Evolutionary conservation across 1,140 invertebrate species (phyloP).

Genomic region (Anoplolepis gracilipes): DNA sequence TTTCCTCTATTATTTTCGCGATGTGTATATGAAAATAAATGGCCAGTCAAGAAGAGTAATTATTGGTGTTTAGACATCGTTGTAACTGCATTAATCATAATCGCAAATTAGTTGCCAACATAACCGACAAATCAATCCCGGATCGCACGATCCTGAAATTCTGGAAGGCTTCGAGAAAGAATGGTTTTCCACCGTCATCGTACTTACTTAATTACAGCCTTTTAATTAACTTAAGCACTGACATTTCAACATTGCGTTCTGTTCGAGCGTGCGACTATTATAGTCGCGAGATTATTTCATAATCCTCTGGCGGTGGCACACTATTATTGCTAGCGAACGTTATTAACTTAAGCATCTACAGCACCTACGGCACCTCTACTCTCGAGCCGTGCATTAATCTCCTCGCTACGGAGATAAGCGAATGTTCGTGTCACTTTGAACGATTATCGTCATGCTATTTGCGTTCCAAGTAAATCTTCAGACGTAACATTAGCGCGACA

Average conservation of each 20-base stretch:
- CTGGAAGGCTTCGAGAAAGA: neutral
- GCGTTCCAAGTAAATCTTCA: constrained; percentile 66
- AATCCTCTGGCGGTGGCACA: neutral
- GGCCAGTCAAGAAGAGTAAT: neutral
- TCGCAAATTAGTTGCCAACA: neutral
- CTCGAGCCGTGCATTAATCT: constrained; percentile 63
- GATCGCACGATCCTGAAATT: neutral
- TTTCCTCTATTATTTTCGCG: neutral
- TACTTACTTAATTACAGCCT: neutral
- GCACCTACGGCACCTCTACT: constrained; percentile 29
- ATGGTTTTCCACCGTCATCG: neutral
- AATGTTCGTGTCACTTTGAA: constrained; percentile 65
- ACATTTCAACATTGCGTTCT: constrained; percentile 46
- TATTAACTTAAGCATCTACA: constrained; percentile 57
- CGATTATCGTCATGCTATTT: constrained; percentile 67
- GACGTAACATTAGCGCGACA: constrained; percentile 59
- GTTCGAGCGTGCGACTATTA: neutral
- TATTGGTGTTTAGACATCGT: neutral
- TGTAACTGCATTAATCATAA: neutral
- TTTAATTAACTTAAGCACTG: neutral
- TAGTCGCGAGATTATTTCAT: constrained; percentile 32
- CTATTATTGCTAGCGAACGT: constrained; percentile 62
- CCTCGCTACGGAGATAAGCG: constrained; percentile 61
- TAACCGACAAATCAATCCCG: neutral
- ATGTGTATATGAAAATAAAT: neutral